Percentiles rank a stretch among this genome's conserved stretches.
Evolutionary conservation across 2,113 vertebrate genomes (phyloP).

Genomic region (Limanda limanda): DNA sequence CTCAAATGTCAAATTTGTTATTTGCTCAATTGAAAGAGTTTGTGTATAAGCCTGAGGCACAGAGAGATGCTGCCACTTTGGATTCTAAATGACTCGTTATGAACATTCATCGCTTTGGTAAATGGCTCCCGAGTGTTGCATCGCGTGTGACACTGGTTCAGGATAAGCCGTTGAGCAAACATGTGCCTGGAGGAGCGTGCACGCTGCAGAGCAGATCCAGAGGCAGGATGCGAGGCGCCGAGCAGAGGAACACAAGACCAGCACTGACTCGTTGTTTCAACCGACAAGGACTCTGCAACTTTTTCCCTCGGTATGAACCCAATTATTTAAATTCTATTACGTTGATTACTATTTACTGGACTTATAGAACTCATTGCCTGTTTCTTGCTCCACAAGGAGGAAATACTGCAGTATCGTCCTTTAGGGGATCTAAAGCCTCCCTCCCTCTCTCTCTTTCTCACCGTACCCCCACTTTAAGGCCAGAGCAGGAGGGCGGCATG

Average conservation of each 20-base stretch:
- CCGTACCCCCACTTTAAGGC: conserved; percentile 17
- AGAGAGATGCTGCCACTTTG: background rate
- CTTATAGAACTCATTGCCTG: background rate
- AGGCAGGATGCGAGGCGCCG: background rate
- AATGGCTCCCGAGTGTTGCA: conserved; percentile 38
- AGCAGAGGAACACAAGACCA: background rate
- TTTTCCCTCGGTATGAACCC: background rate
- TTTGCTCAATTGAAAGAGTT: too few species aligned
- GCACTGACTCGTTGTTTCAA: background rate
- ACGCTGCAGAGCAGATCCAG: conserved; percentile 12
- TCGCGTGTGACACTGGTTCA: conserved; percentile 4
- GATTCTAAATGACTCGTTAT: conserved; percentile 5
- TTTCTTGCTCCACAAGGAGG: background rate
- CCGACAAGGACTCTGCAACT: background rate
- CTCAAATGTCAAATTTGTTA: too few species aligned
- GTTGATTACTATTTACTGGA: background rate
- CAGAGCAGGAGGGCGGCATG: conserved; percentile 76
- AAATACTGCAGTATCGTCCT: background rate
- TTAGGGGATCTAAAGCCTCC: background rate
- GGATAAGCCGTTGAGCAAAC: background rate
- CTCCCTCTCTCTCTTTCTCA: background rate
- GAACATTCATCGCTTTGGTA: conserved; percentile 1
- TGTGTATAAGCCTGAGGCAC: background rate
- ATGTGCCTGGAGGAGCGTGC: background rate
- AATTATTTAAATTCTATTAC: background rate